Percentiles rank a stretch among this genome's conserved stretches.
Conservation (phyloP, 2,113 vertebrate genomes). For the Halichoeres trimaculatus region DNA sequence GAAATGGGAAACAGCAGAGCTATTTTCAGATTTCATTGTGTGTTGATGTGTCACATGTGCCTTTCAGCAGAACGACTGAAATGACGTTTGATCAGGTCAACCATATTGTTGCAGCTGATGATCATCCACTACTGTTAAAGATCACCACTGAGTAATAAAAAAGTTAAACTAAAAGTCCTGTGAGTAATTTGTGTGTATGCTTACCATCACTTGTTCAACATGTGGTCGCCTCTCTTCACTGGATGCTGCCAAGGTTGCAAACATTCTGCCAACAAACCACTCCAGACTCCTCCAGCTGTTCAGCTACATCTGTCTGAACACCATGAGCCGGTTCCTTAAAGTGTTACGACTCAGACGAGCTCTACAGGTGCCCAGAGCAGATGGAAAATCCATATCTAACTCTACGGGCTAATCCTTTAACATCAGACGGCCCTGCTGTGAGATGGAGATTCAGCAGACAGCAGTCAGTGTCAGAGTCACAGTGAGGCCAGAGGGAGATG, state of each 20-base stretch:
- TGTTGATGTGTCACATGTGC: no score
- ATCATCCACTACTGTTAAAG: no score
- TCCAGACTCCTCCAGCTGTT: slow-evolving; percentile 30
- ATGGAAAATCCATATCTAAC: slow-evolving; percentile 1
- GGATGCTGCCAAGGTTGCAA: slow-evolving; percentile 16
- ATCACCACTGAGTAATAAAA: no score
- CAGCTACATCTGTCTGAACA: slow-evolving; percentile 9
- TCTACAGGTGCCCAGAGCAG: slow-evolving; percentile 23
- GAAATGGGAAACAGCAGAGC: no score
- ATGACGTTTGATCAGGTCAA: no score
- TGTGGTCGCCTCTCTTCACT: slow-evolving; percentile 8
- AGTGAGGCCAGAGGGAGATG: not conserved
- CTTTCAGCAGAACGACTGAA: no score
- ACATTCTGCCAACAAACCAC: not conserved
- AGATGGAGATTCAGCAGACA: slow-evolving; percentile 8
- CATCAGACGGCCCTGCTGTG: not conserved
- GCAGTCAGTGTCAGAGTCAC: not conserved
- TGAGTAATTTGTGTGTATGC: not conserved
- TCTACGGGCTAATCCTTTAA: slow-evolving; percentile 11
- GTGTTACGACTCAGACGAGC: not conserved
- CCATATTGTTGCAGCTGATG: no score
- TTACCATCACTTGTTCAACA: slow-evolving; percentile 6
- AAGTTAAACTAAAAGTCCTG: not conserved
- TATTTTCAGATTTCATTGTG: no score
- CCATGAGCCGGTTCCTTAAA: not conserved